These are phyloP conservation scores for Temnothorax curvispinosus DNA, from an alignment of 1,140 invertebrate species.

Conservation along the genomic window DNA sequence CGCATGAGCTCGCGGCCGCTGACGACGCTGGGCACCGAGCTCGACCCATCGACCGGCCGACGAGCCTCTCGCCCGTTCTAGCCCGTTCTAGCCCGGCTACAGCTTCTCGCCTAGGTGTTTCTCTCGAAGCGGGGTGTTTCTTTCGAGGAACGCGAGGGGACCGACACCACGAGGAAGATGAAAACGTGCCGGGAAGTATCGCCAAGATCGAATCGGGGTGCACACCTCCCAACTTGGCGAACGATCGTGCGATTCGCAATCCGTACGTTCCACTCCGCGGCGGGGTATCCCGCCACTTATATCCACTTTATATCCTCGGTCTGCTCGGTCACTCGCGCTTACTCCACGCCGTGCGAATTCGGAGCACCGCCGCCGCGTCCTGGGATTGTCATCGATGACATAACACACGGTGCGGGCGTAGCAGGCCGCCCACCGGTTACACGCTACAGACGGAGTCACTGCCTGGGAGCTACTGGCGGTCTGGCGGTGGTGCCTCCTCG, in stretches of 20 bases:
- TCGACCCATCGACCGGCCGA: slow-evolving; percentile 53
- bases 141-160: neutral
- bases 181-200: neutral
- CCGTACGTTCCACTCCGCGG: neutral
- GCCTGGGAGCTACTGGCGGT: slow-evolving; percentile 82
- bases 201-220: neutral
- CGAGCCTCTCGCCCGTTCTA: neutral
- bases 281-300: neutral
- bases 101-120: no score
- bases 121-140: no score
- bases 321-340: slow-evolving; percentile 8
- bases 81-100: neutral
- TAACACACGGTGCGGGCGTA: slow-evolving; percentile 62
- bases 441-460: slow-evolving; percentile 77
- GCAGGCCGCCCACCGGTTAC: slow-evolving; percentile 64
- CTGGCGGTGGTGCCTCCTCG: slow-evolving; percentile 67
- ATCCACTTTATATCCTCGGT: neutral
- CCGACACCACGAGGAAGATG: neutral
- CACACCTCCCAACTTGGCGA: neutral
- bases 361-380: neutral
- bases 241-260: neutral
- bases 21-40: slow-evolving; percentile 51
- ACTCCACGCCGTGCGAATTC: neutral
- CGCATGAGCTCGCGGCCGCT: slow-evolving; percentile 60
- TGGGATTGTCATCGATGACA: slow-evolving; percentile 74